phyloP scores from a whole-genome alignment of 1,140 invertebrate genomes.

The Musca domestica region DNA sequence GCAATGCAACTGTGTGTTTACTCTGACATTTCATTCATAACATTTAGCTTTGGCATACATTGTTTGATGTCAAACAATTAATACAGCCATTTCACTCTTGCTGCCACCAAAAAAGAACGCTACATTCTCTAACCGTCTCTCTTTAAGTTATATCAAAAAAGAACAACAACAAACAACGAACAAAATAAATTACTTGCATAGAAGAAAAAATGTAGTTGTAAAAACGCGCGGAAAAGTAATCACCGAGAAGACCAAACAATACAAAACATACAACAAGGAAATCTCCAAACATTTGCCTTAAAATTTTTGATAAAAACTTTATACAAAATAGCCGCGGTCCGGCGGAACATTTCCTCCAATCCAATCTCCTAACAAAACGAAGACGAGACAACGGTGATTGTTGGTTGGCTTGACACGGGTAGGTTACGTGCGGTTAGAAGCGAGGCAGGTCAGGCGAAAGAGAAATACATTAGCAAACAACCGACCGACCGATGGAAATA shows the following conservation, averaged over 20 bases:
- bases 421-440: constrained; percentile 13
- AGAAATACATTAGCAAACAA: background rate
- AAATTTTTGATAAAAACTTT: constrained; percentile 14
- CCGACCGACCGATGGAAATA: background rate
- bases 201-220: constrained; percentile 19
- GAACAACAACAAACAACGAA: constrained; percentile 24
- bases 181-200: constrained; percentile 16
- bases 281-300: constrained; percentile 3
- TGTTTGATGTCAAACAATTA: background rate
- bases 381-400: background rate
- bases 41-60: constrained; percentile 6
- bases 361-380: background rate
- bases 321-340: background rate
- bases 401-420: constrained; percentile 11
- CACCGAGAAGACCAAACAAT: too few relatives aligned
- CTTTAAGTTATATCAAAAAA: constrained; percentile 9
- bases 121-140: background rate
- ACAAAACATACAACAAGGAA: too few relatives aligned
- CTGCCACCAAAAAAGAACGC: constrained; percentile 9
- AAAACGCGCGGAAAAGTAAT: constrained; percentile 17
- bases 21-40: background rate
- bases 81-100: background rate
- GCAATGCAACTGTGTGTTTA: too few relatives aligned
- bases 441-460: constrained; percentile 16
- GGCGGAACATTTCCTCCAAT: background rate